phyloP scores from a whole-genome alignment of 2,888 invertebrate genomes.

The Agelastica alni region DNA sequence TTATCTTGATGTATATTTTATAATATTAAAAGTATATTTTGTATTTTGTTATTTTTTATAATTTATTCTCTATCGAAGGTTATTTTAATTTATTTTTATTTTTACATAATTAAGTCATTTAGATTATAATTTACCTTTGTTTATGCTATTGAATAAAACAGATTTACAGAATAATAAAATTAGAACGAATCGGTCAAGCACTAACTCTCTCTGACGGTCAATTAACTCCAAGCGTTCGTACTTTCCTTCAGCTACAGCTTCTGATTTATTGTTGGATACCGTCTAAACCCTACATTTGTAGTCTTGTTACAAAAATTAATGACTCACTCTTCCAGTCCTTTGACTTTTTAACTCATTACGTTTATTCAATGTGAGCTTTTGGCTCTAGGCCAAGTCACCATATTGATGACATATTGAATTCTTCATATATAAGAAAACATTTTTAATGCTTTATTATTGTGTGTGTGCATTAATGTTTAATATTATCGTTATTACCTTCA shows the following conservation, averaged over 20 bases:
- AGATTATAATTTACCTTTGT: no score
- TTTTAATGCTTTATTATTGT: no score
- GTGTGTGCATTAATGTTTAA: no score
- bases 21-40: no score
- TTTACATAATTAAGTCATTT: no score
- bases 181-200: constrained; percentile 23
- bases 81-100: no score
- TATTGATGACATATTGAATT: constrained; percentile 6
- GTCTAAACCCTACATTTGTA: constrained; percentile 33
- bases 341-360: constrained; percentile 20
- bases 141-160: constrained; percentile 16
- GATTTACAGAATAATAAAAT: constrained; percentile 24
- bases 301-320: constrained; percentile 23
- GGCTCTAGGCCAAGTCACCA: constrained; percentile 8
- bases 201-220: constrained; percentile 28
- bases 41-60: no score
- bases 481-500: no score
- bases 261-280: constrained; percentile 33
- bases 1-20: no score
- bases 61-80: no score
- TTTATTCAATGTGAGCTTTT: constrained; percentile 16
- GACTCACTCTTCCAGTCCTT: constrained; percentile 21
- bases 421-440: background rate
- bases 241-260: constrained; percentile 28
- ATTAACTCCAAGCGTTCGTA: constrained; percentile 27